Base-by-base conservation (phyloP, 2,113 vertebrate species). In the Podocnemis expansa region DNA sequence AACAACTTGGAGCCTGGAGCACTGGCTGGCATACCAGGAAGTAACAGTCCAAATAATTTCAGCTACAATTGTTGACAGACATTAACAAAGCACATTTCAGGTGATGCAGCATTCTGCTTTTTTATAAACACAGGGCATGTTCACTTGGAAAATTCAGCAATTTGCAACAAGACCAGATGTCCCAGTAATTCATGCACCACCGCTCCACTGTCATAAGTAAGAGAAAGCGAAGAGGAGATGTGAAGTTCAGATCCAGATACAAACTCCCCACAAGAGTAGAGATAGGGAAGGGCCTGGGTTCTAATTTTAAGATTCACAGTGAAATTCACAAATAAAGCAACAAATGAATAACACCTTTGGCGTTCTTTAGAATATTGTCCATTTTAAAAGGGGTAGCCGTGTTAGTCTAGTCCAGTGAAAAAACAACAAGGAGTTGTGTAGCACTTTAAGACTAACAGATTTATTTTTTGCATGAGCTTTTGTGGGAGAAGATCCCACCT, bases 11-110 rank as follows among this genome's bases (percentile, higher is more conserved):
- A 87, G 43, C 47, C 86, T 0, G 52, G 63, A 87, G 60, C 43
- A 92, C 0, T 3, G 78, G 60, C 60, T 51, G 67, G 47, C 31
- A 56, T 87, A 93, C 38, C 19, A 38, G 19, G 82, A 49, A n/a
- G 29, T 88, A 43, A 81, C 80, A 83, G 89, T 47, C 91, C 76
- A 93, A 96, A 91, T 92, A 95, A 92, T 56, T 78, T 29, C 94
- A 60, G 10, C 85, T 85, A 43, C 34, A 90, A 88, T 34, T 93
- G 86, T 79, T 92, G 51, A 6, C 89, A 94, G 41, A 90, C 93
- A 91, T 1, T 86, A 91, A 55, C 22, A 83, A 4, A 84, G 25
- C 21, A 76, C 43, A 79, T 60, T 88, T 55, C 29, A 79, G 51
- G 84, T 22, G 41, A 51, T 52, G 14, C 43, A 82, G 1, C 1